Percentiles rank a stretch among this genome's conserved stretches.
Evolutionary conservation across 1,140 invertebrate species (phyloP).

Genomic region (Leptinotarsa defecta): DNA sequence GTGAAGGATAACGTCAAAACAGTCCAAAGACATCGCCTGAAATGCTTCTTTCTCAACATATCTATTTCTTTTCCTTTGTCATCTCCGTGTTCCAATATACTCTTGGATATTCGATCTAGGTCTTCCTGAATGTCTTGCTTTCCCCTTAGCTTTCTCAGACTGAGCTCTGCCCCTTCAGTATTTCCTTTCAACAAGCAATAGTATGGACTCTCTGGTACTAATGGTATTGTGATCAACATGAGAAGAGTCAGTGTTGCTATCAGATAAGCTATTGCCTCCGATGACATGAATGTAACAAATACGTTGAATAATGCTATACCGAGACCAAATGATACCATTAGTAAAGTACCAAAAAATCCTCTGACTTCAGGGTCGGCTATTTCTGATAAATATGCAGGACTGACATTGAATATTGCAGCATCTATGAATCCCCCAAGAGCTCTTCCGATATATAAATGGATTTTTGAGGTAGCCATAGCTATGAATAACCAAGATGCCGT

Average conservation of each 20-base stretch:
- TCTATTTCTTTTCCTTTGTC: background rate
- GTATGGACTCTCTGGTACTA: slow-evolving; percentile 38
- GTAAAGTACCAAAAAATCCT: slow-evolving; percentile 27
- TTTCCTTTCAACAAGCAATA: slow-evolving; percentile 30
- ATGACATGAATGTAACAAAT: background rate
- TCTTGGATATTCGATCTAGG: slow-evolving; percentile 7
- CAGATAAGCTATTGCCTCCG: slow-evolving; percentile 18
- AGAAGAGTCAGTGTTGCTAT: slow-evolving; percentile 26
- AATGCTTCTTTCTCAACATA: background rate
- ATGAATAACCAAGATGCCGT: background rate
- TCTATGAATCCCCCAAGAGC: background rate
- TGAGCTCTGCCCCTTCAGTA: slow-evolving; percentile 19
- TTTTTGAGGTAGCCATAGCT: background rate
- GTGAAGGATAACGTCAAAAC: background rate
- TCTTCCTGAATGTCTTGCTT: slow-evolving; percentile 25
- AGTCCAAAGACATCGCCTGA: background rate
- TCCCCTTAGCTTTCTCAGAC: slow-evolving; percentile 26
- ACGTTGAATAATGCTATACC: slow-evolving; percentile 35
- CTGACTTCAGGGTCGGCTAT: slow-evolving; percentile 31
- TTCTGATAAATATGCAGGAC: slow-evolving; percentile 24
- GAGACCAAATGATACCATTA: slow-evolving; percentile 21
- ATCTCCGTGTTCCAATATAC: slow-evolving; percentile 7
- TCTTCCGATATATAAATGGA: background rate
- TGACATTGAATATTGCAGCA: slow-evolving; percentile 16
- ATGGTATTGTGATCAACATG: slow-evolving; percentile 29